Base-by-base conservation (phyloP, 30 jellyfish, hydroid and myxozoan species). In the Aurelia coerulea region DNA sequence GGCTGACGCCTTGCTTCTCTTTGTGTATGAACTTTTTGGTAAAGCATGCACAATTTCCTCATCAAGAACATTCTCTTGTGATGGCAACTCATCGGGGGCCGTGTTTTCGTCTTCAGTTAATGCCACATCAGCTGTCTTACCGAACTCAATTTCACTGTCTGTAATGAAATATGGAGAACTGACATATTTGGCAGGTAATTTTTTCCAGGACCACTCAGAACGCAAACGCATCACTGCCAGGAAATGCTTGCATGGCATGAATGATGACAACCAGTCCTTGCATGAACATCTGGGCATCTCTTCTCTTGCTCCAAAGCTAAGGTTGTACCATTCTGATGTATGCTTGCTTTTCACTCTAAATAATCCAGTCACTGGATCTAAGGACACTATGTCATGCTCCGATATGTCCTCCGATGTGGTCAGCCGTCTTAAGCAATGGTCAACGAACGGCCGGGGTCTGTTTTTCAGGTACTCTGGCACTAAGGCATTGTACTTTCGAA, bases 241-340 rank as follows among this genome's bases (percentile, higher is more conserved):
- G 53, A 42, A 42, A 42, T 42, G 53, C 53, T 42, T 42, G 53
- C 78, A 34, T 34, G 52, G 52, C 46, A 67, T 67, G 37, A 67
- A 67, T 17, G 78, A 67, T 17, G 78, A 67, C 58, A 5, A 39
- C 78, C 78, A 67, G 37, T 67, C 78, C 37, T 18, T 32, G 37
- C 78, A 67, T 1, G 78, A 67, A 39, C 78, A 67, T 67, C 23
- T 67, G 16, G 78, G 78, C 78, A 67, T 67, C 52, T 34, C 18
- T 5, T 67, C 37, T 18, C 50, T 8, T 14, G 32, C 78, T 5
- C 78, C 78, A 67, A 67, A 67, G 51, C 78, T 67, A 67, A 67
- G 50, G 37, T 17, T 67, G 78, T 67, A 34, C 78, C 78, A 67
- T 33, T 67, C 78, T 67, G 78, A 34, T 5, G 78, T 17, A 23